A percentile compares a stretch with the other conserved stretches of the same genome.
Conservation (phyloP, 2,113 vertebrate genomes). For the Australoheros scitulus region DNA sequence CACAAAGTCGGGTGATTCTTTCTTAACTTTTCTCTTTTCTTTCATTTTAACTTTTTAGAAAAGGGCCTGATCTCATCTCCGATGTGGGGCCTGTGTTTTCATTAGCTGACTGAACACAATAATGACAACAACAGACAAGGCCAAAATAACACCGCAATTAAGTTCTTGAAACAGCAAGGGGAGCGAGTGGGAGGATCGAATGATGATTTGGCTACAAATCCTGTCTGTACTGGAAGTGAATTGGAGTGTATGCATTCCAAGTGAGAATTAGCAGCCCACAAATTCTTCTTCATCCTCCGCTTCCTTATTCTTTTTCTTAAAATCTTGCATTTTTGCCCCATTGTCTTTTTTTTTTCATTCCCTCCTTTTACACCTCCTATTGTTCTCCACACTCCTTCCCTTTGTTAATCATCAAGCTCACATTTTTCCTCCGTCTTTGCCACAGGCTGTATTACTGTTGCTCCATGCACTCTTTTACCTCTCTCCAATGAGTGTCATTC, state of each 20-base stretch:
- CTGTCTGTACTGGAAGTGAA: constrained; percentile 41
- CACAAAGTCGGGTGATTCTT: neutral
- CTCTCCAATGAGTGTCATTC: constrained; percentile 47
- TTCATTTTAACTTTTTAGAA: neutral
- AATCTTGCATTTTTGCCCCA: neutral
- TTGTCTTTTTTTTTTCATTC: neutral
- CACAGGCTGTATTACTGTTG: constrained; percentile 13
- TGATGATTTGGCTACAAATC: constrained; percentile 48
- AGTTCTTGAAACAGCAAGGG: constrained; percentile 42
- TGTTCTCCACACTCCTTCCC: neutral
- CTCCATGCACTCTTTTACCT: constrained; percentile 28
- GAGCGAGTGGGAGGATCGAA: constrained; percentile 27
- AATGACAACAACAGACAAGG: constrained; percentile 55
- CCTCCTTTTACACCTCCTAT: neutral
- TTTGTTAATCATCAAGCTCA: neutral
- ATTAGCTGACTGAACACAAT: constrained; percentile 51
- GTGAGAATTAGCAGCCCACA: constrained; percentile 1
- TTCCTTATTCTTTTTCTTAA: neutral
- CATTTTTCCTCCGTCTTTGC: neutral
- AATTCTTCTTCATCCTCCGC: neutral
- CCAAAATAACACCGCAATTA: constrained; percentile 63
- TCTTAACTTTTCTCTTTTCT: neutral
- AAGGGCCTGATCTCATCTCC: constrained; percentile 2
- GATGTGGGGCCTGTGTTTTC: constrained; percentile 43
- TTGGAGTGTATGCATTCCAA: constrained; percentile 9